Evolutionary conservation across 2,888 invertebrate species (phyloP).

Genomic region (Urechis unicinctus): DNA sequence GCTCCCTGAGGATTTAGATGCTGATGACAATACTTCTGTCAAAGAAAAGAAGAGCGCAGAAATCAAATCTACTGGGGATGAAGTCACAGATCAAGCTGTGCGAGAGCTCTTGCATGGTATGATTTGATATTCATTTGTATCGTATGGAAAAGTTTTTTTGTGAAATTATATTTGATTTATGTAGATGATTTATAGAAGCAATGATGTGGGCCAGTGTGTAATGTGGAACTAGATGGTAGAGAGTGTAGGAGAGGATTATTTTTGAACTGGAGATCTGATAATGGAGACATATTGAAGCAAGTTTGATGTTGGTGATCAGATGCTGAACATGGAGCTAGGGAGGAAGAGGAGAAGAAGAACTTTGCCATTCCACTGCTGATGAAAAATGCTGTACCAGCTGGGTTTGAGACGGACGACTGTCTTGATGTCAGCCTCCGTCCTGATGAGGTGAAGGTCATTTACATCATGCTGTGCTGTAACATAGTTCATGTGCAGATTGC

Average conservation of each 20-base stretch:
- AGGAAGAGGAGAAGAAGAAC: background rate
- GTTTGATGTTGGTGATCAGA: too few relatives aligned
- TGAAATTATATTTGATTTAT: background rate
- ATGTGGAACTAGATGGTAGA: too few relatives aligned
- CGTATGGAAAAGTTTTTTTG: background rate
- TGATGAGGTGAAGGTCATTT: slow-evolving; percentile 35
- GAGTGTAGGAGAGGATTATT: too few relatives aligned
- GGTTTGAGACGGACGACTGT: slow-evolving; percentile 52
- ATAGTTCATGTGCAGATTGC: too few relatives aligned
- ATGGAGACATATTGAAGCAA: too few relatives aligned
- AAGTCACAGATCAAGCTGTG: background rate
- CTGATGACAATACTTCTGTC: slow-evolving; percentile 8
- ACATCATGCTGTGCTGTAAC: too few relatives aligned
- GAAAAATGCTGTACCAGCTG: slow-evolving; percentile 52
- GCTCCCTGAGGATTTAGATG: slow-evolving; percentile 10
- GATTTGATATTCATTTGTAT: background rate
- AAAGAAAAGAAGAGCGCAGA: slow-evolving; percentile 10
- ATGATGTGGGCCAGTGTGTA: too few relatives aligned
- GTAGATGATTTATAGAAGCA: background rate
- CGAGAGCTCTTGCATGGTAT: too few relatives aligned
- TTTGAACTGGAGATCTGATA: too few relatives aligned
- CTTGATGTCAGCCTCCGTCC: slow-evolving; percentile 52
- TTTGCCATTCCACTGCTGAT: slow-evolving; percentile 48
- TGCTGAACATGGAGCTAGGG: too few relatives aligned
- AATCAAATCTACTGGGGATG: background rate